phyloP scores from a whole-genome alignment of 2,888 invertebrate genomes.

The Mellilla xanthometata region DNA sequence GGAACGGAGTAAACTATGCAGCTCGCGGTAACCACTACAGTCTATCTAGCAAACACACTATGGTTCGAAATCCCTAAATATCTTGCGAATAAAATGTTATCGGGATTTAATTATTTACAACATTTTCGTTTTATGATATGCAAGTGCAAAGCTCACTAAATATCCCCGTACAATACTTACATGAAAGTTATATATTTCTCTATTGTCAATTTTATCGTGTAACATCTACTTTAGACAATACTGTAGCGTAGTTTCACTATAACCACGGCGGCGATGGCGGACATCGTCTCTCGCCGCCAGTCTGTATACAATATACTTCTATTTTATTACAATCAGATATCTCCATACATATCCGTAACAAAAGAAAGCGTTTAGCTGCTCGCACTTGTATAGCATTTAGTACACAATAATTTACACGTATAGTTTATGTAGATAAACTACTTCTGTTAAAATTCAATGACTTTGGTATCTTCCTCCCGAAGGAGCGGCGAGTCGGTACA shows the following conservation, averaged over 20 bases:
- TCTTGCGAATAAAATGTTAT: constrained; percentile 51
- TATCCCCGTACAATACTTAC: constrained; percentile 50
- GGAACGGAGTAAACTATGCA: constrained; percentile 19
- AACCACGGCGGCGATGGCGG: too few species aligned
- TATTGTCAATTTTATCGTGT: constrained; percentile 57
- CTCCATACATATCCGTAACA: constrained; percentile 48
- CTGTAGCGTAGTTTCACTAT: constrained; percentile 41
- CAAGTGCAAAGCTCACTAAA: constrained; percentile 83
- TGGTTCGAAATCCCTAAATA: constrained; percentile 29
- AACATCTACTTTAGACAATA: constrained; percentile 60
- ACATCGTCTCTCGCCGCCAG: too few species aligned
- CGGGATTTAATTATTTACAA: constrained; percentile 68
- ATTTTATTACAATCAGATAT: constrained; percentile 54
- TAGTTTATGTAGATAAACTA: constrained; percentile 70
- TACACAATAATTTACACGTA: constrained; percentile 66
- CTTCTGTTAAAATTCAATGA: constrained; percentile 76
- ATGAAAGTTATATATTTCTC: constrained; percentile 46
- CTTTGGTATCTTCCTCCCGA: constrained; percentile 66
- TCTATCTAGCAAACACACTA: constrained; percentile 34
- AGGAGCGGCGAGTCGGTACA: constrained; percentile 15
- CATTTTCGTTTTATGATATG: constrained; percentile 69
- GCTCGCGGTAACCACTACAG: constrained; percentile 25
- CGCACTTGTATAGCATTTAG: constrained; percentile 79
- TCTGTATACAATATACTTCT: constrained; percentile 22
- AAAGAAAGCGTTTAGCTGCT: constrained; percentile 73